phyloP scores from a whole-genome alignment of 2,113 vertebrate genomes.

The Pleuronectes platessa region DNA sequence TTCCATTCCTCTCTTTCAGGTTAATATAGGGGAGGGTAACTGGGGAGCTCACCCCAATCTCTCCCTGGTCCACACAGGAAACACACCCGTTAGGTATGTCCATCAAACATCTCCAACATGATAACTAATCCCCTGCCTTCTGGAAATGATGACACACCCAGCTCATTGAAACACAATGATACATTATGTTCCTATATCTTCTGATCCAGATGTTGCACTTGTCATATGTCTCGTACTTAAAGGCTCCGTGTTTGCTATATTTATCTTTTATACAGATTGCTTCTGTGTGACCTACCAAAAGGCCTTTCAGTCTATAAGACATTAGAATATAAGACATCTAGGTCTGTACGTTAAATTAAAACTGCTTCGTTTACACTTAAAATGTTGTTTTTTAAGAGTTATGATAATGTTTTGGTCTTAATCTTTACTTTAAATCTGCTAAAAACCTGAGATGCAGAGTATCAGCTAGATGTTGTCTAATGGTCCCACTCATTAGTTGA shows the following conservation, averaged over 20 bases:
- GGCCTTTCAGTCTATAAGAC: background rate
- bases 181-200: conserved; percentile 15
- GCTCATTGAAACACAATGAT: conserved; percentile 64
- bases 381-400: no score
- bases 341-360: no score
- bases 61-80: conserved; percentile 67
- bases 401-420: background rate
- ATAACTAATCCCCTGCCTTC: background rate
- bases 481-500: no score
- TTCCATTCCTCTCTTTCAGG: conserved; percentile 66
- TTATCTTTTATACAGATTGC: conserved; percentile 53
- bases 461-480: no score
- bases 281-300: background rate
- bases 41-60: conserved; percentile 77
- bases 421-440: no score
- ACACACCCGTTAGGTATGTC: conserved; percentile 74
- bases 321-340: no score
- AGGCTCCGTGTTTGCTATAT: background rate
- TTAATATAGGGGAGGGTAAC: conserved; percentile 87
- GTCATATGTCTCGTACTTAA: background rate
- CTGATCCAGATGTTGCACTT: conserved; percentile 67
- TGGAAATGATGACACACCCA: conserved; percentile 76
- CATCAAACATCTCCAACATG: background rate
- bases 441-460: no score
- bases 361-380: no score